phyloP scores from a whole-genome alignment of 2,797 vertebrate genomes.

The Myripristis jacobus region DNA sequence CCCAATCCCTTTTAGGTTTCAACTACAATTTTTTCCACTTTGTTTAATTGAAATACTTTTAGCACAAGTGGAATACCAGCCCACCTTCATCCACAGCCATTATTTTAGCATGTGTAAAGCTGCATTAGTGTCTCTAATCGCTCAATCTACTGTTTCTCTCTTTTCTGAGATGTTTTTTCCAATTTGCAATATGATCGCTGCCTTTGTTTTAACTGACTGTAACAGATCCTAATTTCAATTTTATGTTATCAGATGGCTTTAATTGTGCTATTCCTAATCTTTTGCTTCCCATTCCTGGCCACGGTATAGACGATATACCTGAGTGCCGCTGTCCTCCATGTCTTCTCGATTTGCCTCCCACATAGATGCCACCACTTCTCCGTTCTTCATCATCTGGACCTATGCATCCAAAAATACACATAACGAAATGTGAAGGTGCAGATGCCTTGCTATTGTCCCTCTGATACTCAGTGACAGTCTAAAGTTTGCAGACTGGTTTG shows the following conservation, averaged over 20 bases:
- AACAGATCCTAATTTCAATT: too few species aligned
- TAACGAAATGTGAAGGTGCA: not conserved
- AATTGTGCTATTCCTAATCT: not conserved
- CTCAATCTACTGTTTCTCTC: too few species aligned
- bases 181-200: not conserved
- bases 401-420: constrained; percentile 22
- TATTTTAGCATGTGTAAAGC: too few species aligned
- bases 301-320: constrained; percentile 46
- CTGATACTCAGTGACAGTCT: not conserved
- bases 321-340: constrained; percentile 76
- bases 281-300: too few species aligned
- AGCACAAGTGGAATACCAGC: too few species aligned
- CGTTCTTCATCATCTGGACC: constrained; percentile 76
- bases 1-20: too few species aligned
- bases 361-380: constrained; percentile 33
- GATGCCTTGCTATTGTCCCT: too few species aligned
- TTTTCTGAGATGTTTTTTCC: too few species aligned
- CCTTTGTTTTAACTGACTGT: not conserved
- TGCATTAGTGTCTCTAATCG: too few species aligned
- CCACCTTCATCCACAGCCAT: too few species aligned
- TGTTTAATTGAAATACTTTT: too few species aligned
- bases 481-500: not conserved
- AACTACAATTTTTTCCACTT: too few species aligned
- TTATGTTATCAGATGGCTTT: not conserved
- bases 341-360: constrained; percentile 85